Percentiles rank a stretch among this genome's conserved stretches.
Conservation (phyloP, 2,888 invertebrate species). For the Lottia gigantea region DNA sequence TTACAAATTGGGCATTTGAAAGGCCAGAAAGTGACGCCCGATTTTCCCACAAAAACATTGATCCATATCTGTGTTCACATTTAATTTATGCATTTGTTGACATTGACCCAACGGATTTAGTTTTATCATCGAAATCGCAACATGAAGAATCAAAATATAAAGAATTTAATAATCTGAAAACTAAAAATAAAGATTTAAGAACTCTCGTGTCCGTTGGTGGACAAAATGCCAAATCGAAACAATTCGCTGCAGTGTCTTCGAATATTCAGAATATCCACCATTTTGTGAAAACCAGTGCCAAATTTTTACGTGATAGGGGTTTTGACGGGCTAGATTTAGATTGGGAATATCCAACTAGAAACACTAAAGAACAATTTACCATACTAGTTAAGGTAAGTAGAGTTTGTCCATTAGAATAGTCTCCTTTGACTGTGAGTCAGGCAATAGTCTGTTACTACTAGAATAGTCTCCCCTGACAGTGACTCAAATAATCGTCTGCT, state of each 20-base stretch:
- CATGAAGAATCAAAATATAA: slow-evolving; percentile 10
- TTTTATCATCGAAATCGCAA: not conserved
- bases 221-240: not conserved
- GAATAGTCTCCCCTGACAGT: too few relatives aligned
- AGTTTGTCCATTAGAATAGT: not conserved
- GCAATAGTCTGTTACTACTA: too few relatives aligned
- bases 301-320: slow-evolving; percentile 16
- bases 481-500: too few relatives aligned
- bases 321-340: slow-evolving; percentile 22
- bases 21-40: slow-evolving; percentile 9
- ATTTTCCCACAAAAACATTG: slow-evolving; percentile 14
- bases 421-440: too few relatives aligned
- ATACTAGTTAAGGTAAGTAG: slow-evolving; percentile 14
- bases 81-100: slow-evolving; percentile 20
- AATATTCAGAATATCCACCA: slow-evolving; percentile 10
- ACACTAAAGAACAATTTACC: slow-evolving; percentile 10
- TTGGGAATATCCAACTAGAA: slow-evolving; percentile 18
- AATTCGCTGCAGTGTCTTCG: slow-evolving; percentile 2
- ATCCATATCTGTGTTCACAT: slow-evolving; percentile 18
- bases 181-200: slow-evolving; percentile 2
- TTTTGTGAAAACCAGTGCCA: slow-evolving; percentile 8
- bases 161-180: slow-evolving; percentile 16
- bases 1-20: slow-evolving; percentile 11
- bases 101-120: slow-evolving; percentile 1
- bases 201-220: slow-evolving; percentile 19